phyloP scores from a whole-genome alignment of 2,113 vertebrate genomes.

The Ctenomys sociabilis region DNA sequence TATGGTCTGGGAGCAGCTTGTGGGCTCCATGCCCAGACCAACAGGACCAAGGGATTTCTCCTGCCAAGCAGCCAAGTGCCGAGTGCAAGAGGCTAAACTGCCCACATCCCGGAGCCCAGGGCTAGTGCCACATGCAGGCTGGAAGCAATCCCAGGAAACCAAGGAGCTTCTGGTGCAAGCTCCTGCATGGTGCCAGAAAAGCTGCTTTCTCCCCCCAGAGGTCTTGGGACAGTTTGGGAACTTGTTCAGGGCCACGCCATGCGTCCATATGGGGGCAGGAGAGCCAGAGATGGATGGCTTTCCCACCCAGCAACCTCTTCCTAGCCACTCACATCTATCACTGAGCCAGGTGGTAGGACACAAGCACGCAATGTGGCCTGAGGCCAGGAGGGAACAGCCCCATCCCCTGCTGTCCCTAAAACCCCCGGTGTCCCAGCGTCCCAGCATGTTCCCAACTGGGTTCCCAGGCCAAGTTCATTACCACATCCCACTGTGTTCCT shows the following conservation, averaged over 20 bases:
- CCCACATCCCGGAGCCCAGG: neutral
- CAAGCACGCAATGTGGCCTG: fast-evolving
- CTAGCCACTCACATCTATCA: fast-evolving
- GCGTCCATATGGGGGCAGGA: neutral
- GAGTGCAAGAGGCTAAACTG: neutral
- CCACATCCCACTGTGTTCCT: neutral
- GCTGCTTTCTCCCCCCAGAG: too few relatives aligned
- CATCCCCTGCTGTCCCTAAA: neutral
- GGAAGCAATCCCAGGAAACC: fast-evolving
- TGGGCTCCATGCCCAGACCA: neutral
- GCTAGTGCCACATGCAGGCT: neutral
- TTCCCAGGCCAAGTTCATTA: neutral
- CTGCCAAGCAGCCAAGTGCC: neutral
- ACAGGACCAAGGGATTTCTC: neutral
- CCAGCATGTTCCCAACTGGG: fast-evolving
- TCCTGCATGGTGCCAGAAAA: neutral
- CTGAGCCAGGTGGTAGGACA: fast-evolving
- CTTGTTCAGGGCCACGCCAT: neutral
- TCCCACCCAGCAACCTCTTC: neutral
- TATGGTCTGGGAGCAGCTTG: fast-evolving
- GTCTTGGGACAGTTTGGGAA: too few relatives aligned
- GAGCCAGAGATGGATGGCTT: neutral
- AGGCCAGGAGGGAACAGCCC: neutral
- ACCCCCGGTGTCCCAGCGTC: fast-evolving
- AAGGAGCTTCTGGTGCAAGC: fast-evolving